Evolutionary conservation across 2,888 invertebrate genomes (phyloP), one percentile per base, ranked within the genome.

Genomic region (Acanthopleura granulata): DNA sequence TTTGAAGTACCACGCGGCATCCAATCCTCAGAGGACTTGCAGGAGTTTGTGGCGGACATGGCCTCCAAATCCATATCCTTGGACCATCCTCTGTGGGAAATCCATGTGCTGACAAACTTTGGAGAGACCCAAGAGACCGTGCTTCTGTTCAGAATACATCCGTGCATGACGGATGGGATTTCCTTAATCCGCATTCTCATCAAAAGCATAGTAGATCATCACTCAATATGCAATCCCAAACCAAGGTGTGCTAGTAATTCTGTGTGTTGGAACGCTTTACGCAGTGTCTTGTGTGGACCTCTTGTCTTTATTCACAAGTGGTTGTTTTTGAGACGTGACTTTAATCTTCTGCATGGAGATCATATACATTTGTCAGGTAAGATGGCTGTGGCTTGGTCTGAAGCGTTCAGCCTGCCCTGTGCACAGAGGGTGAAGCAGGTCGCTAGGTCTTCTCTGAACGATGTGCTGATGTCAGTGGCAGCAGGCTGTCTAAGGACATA

Each of bases 1-100:
- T 89, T 90, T 75, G 82, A 87, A 40, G 91, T 91, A 78, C 90
- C 91, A 0, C 82, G 84, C 25, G 84, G 84, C 72, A 86, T 90
- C 30, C 82, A 83, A 72, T 88, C 86, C 25, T 85, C 89, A 73
- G 85, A 85, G 49, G 90, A 91, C 72, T 83, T 92, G 15, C 91
- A 92, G 83, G 86, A 89, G 69, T 92, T 92, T 80, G 86, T 93
- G 12, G 90, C 90, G 0, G 84, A 88, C 29, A 87, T 92, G 75
- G 88, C 92, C 71, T 87, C 87, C 6, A 87, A 90, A 73, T 90
- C 90, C 0, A 83, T 93, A 72, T 85, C 91, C 0, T 78, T 85
- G 22, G 90, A 91, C 27, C 89, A 89, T 74, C 92, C 93, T 0
- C 89, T 92, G 12, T 93, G 93, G 93, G 92, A 93, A 83, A 87